Evolutionary conservation across 1,140 invertebrate species (phyloP).

Genomic region (Acromyrmex heyeri): DNA sequence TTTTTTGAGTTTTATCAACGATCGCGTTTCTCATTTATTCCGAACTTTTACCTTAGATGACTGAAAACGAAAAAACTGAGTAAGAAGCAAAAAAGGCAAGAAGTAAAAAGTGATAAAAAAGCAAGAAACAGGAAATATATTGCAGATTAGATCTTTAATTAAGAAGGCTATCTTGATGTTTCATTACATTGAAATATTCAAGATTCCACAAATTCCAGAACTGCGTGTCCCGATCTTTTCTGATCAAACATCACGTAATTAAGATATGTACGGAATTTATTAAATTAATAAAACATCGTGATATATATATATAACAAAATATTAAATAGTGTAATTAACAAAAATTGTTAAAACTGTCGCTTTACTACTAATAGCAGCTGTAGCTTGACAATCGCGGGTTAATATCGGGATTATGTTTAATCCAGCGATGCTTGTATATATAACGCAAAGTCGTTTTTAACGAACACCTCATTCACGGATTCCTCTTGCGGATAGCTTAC

Average conservation of each 20-base stretch:
- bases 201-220: background rate
- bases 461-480: constrained; percentile 42
- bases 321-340: background rate
- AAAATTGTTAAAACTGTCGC: background rate
- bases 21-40: too few species aligned
- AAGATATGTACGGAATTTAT: background rate
- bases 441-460: constrained; percentile 21
- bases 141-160: too few species aligned
- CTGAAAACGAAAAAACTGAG: too few species aligned
- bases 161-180: background rate
- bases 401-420: background rate
- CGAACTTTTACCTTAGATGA: too few species aligned
- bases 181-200: background rate
- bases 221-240: background rate
- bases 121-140: too few species aligned
- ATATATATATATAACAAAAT: background rate
- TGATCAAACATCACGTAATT: background rate
- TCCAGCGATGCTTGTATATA: background rate
- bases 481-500: constrained; percentile 20
- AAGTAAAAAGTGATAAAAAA: too few species aligned
- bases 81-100: too few species aligned
- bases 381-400: background rate
- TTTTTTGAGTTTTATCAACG: too few species aligned
- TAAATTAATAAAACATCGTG: background rate
- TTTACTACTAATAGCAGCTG: background rate